Evolutionary conservation across 1,140 invertebrate species (phyloP), one percentile per base, ranked within the genome.

Genomic region (Drosophila eugracilis): DNA sequence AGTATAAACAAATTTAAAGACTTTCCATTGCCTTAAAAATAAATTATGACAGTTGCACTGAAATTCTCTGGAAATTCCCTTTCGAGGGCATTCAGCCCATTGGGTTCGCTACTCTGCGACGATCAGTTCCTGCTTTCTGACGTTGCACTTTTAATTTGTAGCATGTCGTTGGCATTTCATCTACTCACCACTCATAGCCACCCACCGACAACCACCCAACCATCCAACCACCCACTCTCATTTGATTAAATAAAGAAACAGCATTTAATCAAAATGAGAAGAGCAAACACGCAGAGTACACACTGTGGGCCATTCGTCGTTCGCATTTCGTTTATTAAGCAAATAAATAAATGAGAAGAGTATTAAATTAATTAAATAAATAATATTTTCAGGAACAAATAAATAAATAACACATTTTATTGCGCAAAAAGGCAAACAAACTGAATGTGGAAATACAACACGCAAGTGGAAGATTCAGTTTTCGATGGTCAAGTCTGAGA

Each of bases 161-260:
- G 44, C 50, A 58, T 60, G 52, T 66, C 37, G 65, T 52, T 54
- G 39, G 22, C 52, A 32, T 39, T 58, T 57, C 28, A n/a, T 7
- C 22, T n/a, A 21, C 32, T 30, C 45, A 28, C 17, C 37, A 19
- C n/a, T n/a, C 12, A 26, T 30, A 19, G 19, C 36, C n/a, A 42
- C 26, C 45, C 30, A 58, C 52, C 15, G 26, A 39, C 45, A 50
- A 22, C 37, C 22, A 28, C 34, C 59, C 44, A 59, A n/a, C n/a
- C n/a, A n/a, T n/a, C n/a, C 45, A 50, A 22, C 37, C 22, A 28
- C 34, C 59, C 44, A 59, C 59, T 65, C 80, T 85, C 80, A 84
- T 85, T 84, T 84, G 81, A 85, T 85, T 85, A 84, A 84, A 85
- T 85, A 84, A 63, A 85, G 66, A 76, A 65, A 85, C 80, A 85